Evolutionary conservation across 1,140 invertebrate species (phyloP).

Genomic region (Metopolophium dirhodum): DNA sequence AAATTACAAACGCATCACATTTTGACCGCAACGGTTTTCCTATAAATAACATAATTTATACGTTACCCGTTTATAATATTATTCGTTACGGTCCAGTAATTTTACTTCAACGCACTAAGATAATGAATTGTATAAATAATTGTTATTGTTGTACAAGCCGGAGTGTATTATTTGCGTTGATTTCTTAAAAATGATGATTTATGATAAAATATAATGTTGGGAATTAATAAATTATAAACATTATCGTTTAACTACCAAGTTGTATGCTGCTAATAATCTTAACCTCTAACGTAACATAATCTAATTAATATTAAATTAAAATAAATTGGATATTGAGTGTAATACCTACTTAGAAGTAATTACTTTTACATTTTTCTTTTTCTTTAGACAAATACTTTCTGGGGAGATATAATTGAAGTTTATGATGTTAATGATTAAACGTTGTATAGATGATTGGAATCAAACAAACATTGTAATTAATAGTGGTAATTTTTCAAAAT

Average conservation of each 20-base stretch:
- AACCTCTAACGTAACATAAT: neutral
- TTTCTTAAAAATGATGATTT: neutral
- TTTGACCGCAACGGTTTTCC: neutral
- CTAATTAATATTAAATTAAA: neutral
- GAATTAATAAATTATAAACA: neutral
- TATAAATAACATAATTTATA: neutral
- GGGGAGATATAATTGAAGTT: too few relatives aligned
- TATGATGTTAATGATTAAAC: neutral
- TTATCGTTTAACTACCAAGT: neutral
- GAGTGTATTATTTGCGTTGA: neutral
- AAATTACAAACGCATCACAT: neutral
- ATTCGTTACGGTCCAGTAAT: neutral
- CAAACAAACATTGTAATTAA: neutral
- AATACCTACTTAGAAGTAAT: neutral
- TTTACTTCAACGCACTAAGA: neutral
- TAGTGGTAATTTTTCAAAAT: neutral
- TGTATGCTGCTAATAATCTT: neutral
- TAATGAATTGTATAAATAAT: neutral
- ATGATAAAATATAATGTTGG: neutral
- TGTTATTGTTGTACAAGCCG: neutral
- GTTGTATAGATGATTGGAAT: neutral
- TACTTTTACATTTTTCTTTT: neutral
- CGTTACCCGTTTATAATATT: neutral
- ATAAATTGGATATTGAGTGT: neutral
- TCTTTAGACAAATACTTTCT: neutral